phyloP scores from a whole-genome alignment of 2,888 invertebrate genomes.

The Leptodirus hochenwartii region DNA sequence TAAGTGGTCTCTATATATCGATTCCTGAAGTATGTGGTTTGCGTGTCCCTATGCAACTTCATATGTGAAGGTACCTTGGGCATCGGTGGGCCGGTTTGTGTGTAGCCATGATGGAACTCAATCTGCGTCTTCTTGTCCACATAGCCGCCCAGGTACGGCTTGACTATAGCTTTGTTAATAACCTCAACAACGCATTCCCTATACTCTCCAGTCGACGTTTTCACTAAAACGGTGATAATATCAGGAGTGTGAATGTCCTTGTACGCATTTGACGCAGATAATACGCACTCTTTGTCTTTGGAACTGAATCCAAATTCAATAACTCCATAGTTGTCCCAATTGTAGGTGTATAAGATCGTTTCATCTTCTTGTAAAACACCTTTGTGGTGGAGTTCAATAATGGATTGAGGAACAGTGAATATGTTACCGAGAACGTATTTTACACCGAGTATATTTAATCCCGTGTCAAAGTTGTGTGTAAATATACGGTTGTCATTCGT shows the following conservation, averaged over 20 bases:
- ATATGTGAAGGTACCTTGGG: slow-evolving; percentile 32
- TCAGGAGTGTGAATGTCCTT: slow-evolving; percentile 27
- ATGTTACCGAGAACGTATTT: slow-evolving; percentile 39
- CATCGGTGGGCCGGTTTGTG: slow-evolving; percentile 55
- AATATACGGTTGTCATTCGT: slow-evolving; percentile 23
- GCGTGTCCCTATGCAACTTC: slow-evolving; percentile 42
- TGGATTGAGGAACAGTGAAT: slow-evolving; percentile 33
- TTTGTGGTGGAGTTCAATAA: slow-evolving; percentile 31
- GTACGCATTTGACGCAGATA: slow-evolving; percentile 21
- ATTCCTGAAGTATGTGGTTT: slow-evolving; percentile 36
- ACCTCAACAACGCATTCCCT: slow-evolving; percentile 38
- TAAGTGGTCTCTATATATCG: slow-evolving; percentile 35
- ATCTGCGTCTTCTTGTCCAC: slow-evolving; percentile 46
- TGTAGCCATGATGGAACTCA: slow-evolving; percentile 64
- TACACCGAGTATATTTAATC: slow-evolving; percentile 36
- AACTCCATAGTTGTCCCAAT: slow-evolving; percentile 16
- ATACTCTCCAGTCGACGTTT: slow-evolving; percentile 25
- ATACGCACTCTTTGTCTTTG: slow-evolving; percentile 16
- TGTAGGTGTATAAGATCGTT: slow-evolving; percentile 14
- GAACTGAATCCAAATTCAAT: slow-evolving; percentile 18
- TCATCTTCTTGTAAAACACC: slow-evolving; percentile 22
- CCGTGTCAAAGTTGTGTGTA: slow-evolving; percentile 33
- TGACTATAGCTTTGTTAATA: slow-evolving; percentile 38
- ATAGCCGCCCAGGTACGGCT: slow-evolving; percentile 72
- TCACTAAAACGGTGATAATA: slow-evolving; percentile 34